Conservation (phyloP, 2,113 vertebrate genomes). For the Nothobranchius kuhntae region DNA sequence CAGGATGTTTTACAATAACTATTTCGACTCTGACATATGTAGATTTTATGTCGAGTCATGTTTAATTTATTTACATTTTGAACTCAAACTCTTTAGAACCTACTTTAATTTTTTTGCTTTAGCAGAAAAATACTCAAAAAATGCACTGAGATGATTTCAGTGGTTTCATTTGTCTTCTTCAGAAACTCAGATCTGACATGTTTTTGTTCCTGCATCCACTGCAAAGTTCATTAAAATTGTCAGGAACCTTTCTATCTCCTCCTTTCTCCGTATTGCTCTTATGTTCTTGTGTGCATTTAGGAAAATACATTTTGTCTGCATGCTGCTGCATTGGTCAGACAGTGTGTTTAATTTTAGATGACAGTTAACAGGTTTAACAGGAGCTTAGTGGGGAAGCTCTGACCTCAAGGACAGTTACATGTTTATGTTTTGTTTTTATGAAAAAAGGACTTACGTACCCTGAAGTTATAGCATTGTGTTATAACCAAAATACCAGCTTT, state of each 20-base stretch:
- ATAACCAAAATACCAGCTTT: neutral
- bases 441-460: conserved; percentile 4
- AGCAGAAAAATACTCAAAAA: neutral
- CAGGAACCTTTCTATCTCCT: no score
- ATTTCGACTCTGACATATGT: neutral
- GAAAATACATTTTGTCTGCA: conserved; percentile 9
- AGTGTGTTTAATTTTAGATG: conserved; percentile 17
- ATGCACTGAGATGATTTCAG: no score
- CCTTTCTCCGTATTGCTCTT: neutral
- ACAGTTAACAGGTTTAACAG: conserved; percentile 44
- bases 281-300: neutral
- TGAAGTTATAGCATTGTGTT: conserved; percentile 12
- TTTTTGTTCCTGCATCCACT: no score
- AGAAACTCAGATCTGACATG: no score
- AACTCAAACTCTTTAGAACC: neutral
- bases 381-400: conserved; percentile 26
- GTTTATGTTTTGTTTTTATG: neutral
- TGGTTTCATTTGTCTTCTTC: no score
- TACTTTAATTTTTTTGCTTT: neutral
- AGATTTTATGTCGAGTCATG: neutral
- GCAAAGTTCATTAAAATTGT: no score
- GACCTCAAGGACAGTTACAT: conserved; percentile 3
- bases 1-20: neutral
- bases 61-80: neutral
- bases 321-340: conserved; percentile 24